Base-by-base conservation (phyloP, 2,888 invertebrate species). In the Euzophera pinguis region DNA sequence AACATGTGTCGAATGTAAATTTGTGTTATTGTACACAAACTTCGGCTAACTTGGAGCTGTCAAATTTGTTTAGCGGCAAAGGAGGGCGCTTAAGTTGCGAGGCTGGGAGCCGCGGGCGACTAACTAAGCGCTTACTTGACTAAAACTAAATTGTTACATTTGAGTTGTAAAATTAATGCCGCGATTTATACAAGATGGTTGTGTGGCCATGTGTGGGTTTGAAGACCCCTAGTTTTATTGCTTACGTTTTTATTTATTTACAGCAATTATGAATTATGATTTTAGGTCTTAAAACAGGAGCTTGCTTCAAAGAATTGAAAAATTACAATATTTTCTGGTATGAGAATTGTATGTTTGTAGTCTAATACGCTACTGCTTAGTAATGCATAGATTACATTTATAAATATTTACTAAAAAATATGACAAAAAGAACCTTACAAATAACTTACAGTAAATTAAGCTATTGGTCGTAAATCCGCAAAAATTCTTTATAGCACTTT, bases 51-150 rank as follows among this genome's bases (percentile, higher is more conserved):
- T 88, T 85, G 71, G 75, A 84, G 87, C 90, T 88, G 89, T 89
- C 90, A 90, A 88, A 90, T 89, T 89, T 89, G 89, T 88, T 88
- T 85, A 89, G 89, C 80, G 87, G 88, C 81, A 73, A 79, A 77
- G 81, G 82, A 80, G 84, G 83, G 81, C 75, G 82, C 77, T 78
- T 77, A 86, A 83, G 85, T 85, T 81, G 76, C 70, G 45, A 78
- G 71, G 72, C 69, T 71, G 76, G 74, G 73, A 73, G 87, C 85
- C 83, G 76, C 71, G 65, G 82, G 88, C 87, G 77, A 78, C 79
- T 78, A 83, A 82, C 84, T 86, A 85, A 87, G 80, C 84, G 84
- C 83, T 84, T 84, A 85, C 84, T 84, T 78, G 77, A 80, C 71
- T 85, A 73, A 78, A 78, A 84, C 79, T 78, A 82, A 85, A 87